Evolutionary conservation across 2,888 invertebrate genomes (phyloP).

Genomic region (Hydrotaea cyrtoneurina): DNA sequence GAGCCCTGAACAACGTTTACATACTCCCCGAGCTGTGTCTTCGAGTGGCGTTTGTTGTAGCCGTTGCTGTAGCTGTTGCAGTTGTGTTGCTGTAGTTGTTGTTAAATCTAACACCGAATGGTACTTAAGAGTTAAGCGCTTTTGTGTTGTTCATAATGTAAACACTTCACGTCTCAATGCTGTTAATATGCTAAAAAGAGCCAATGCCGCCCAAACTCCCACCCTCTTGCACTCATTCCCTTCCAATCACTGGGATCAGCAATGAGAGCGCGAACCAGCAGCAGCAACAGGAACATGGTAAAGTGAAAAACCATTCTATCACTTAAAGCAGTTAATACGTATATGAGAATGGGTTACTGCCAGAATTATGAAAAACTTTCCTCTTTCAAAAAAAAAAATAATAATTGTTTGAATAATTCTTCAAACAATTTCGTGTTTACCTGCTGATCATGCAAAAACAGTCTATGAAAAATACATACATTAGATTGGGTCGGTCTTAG

Average conservation of each 20-base stretch:
- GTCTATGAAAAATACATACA: too few species aligned
- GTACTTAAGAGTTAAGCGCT: slow-evolving; percentile 66
- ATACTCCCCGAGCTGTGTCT: neutral
- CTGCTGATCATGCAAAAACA: too few species aligned
- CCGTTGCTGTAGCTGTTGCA: neutral
- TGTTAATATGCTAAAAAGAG: slow-evolving; percentile 51
- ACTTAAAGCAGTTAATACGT: slow-evolving; percentile 35
- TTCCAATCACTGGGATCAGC: neutral
- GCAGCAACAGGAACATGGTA: neutral
- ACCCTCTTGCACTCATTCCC: neutral
- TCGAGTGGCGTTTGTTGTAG: neutral
- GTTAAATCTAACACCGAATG: slow-evolving; percentile 64
- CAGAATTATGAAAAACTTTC: too few species aligned
- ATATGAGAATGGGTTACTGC: neutral
- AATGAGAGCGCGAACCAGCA: neutral
- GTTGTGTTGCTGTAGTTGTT: neutral
- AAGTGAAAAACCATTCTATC: slow-evolving; percentile 49
- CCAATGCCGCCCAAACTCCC: neutral
- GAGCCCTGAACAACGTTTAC: neutral
- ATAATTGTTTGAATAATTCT: too few species aligned
- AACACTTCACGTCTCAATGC: slow-evolving; percentile 59
- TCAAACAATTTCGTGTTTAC: too few species aligned
- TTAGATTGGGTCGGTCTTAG: too few species aligned
- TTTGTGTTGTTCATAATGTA: slow-evolving; percentile 61
- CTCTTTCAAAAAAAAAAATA: too few species aligned